Conservation (phyloP, 2,113 vertebrate species). For the Syngnathus scovelli region DNA sequence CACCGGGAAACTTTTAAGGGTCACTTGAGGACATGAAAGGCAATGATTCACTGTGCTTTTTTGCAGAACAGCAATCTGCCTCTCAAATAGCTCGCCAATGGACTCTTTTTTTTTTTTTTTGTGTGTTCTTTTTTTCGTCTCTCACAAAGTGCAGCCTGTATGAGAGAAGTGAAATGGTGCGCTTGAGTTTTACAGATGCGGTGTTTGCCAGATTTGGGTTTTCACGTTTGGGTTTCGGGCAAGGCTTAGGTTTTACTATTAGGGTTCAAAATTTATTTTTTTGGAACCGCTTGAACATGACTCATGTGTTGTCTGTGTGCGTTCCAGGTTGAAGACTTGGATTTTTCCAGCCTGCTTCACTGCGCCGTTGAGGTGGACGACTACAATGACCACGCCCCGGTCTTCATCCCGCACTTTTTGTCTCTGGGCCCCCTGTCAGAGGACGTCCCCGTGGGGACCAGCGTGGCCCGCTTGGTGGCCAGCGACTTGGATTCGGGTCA, state of each 20-base stretch:
- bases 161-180: background rate
- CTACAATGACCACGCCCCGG: constrained; percentile 81
- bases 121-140: background rate
- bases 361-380: constrained; percentile 83
- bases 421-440: constrained; percentile 73
- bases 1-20: background rate
- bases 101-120: background rate
- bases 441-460: constrained; percentile 74
- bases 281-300: background rate
- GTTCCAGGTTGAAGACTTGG: constrained; percentile 76
- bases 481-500: constrained; percentile 79
- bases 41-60: background rate
- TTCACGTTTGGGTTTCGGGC: no score
- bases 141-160: background rate
- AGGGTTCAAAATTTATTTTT: no score
- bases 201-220: no score
- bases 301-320: background rate
- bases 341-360: constrained; percentile 77
- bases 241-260: no score
- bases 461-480: constrained; percentile 72
- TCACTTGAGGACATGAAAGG: background rate
- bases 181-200: background rate
- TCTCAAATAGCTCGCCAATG: background rate
- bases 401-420: constrained; percentile 78
- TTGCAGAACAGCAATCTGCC: background rate